Evolutionary conservation across 1,140 invertebrate species (phyloP).

Genomic region (Teleopsis dalmanni): DNA sequence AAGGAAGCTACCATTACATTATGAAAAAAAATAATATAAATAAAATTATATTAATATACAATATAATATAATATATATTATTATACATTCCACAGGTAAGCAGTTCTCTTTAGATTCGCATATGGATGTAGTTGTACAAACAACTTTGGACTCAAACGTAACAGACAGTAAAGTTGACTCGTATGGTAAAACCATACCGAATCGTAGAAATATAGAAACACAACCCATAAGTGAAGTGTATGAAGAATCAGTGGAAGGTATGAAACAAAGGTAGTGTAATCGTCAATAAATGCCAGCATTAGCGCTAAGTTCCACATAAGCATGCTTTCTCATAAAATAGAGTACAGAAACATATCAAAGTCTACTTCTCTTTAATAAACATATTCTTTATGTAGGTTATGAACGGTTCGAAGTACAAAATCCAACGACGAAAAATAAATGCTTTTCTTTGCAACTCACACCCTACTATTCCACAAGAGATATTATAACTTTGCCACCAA

Average conservation of each 20-base stretch:
- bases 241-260: conserved; percentile 42
- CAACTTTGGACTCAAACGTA: conserved; percentile 20
- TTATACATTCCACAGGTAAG: conserved; percentile 42
- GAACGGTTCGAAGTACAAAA: too few relatives aligned
- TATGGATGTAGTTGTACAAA: conserved; percentile 69
- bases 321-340: background rate
- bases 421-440: background rate
- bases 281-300: conserved; percentile 14
- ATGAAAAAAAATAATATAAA: too few relatives aligned
- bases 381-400: background rate
- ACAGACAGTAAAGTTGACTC: conserved; percentile 3
- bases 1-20: background rate
- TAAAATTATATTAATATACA: too few relatives aligned
- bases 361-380: background rate
- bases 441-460: background rate
- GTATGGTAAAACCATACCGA: conserved; percentile 6
- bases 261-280: conserved; percentile 43
- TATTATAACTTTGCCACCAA: too few relatives aligned
- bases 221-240: conserved; percentile 36
- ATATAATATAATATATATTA: background rate
- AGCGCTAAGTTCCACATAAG: background rate
- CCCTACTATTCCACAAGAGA: too few relatives aligned
- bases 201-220: conserved; percentile 1
- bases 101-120: conserved; percentile 85
- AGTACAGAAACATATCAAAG: background rate